phyloP scores from a whole-genome alignment of 2,888 invertebrate species.

The Apocheima hispidaria region DNA sequence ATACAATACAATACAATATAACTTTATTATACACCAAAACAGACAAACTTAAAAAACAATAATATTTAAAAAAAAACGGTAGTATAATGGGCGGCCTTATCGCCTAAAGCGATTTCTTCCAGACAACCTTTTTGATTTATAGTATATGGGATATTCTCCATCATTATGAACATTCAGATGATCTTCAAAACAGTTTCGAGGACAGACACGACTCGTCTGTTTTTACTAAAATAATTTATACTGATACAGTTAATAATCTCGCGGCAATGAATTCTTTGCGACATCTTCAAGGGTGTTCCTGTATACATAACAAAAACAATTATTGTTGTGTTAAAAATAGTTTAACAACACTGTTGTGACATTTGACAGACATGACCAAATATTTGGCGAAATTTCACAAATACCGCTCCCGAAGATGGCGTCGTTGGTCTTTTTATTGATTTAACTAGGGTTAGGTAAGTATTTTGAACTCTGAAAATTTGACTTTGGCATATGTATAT shows the following conservation, averaged over 20 bases:
- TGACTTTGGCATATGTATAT: not conserved
- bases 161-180: not conserved
- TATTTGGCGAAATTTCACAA: not conserved
- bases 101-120: too few relatives aligned
- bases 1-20: too few relatives aligned
- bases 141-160: not conserved
- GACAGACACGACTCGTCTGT: not conserved
- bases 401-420: not conserved
- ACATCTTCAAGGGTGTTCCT: conserved; percentile 12
- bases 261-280: not conserved
- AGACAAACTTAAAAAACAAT: too few relatives aligned
- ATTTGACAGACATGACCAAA: conserved; percentile 11
- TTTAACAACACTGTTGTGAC: not conserved
- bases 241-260: conserved; percentile 1
- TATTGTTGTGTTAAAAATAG: not conserved
- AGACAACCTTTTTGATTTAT: too few relatives aligned
- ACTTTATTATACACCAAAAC: too few relatives aligned
- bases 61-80: too few relatives aligned
- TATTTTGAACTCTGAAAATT: not conserved
- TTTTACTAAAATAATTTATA: not conserved
- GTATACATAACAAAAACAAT: not conserved
- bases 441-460: not conserved
- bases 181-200: not conserved
- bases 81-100: too few relatives aligned
- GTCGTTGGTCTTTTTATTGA: conserved; percentile 9